A percentile compares a stretch with the other conserved stretches of the same genome.
phyloP scores from a whole-genome alignment of 2,888 invertebrate genomes.

The Amiota communis region DNA sequence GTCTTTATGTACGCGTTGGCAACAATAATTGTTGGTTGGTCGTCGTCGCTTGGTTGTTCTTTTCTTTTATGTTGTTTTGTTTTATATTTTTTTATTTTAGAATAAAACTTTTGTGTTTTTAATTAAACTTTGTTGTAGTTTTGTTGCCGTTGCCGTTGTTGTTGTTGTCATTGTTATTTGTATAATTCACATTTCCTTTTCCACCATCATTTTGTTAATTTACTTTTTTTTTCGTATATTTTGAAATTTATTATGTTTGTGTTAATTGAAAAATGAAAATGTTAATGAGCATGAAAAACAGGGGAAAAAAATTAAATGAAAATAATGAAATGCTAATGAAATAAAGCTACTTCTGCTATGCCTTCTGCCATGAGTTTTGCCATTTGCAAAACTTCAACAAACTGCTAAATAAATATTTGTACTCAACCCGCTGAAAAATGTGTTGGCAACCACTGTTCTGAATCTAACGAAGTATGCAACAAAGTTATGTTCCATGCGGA shows the following conservation, averaged over 20 bases:
- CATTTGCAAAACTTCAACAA: background rate
- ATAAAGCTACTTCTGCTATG: conserved; percentile 30
- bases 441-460: conserved; percentile 17
- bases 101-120: conserved; percentile 65
- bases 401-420: conserved; percentile 37
- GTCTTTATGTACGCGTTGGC: background rate
- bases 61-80: conserved; percentile 30
- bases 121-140: conserved; percentile 60
- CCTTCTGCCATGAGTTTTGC: background rate
- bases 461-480: conserved; percentile 33
- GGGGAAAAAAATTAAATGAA: conserved; percentile 16
- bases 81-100: conserved; percentile 45
- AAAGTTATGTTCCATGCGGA: conserved; percentile 29
- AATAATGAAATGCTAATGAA: conserved; percentile 63
- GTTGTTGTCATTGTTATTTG: conserved; percentile 34
- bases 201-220: conserved; percentile 39
- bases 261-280: conserved; percentile 69
- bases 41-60: conserved; percentile 19
- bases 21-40: conserved; percentile 50
- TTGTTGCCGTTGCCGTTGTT: conserved; percentile 33
- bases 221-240: conserved; percentile 51
- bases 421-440: conserved; percentile 37
- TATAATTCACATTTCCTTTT: conserved; percentile 3
- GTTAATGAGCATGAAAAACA: conserved; percentile 57
- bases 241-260: conserved; percentile 65